Evolutionary conservation across 2,888 invertebrate species (phyloP), one percentile per base, ranked within the genome.

Genomic region (Epinotia demarniana): DNA sequence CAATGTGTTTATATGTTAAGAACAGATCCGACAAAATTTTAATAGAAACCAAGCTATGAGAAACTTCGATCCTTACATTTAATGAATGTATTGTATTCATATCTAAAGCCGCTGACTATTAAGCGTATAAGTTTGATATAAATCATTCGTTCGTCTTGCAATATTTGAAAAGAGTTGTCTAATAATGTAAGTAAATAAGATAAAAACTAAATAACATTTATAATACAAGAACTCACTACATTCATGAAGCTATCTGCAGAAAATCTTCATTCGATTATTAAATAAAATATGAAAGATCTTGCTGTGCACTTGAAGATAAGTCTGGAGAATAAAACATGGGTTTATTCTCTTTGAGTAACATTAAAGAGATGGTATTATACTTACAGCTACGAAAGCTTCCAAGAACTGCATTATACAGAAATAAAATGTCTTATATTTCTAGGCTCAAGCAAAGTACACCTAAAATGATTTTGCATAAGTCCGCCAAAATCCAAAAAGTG

Each of bases 211-310:
- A 49, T 23, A 16, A n/a, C 27, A 53, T 27, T 58, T 66, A 66
- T 27, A 27, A 27, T 53, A 19, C 12, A 53, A 55, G 33, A 33
- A 12, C 19, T 27, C 6, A 66, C 55, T 66, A 23, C 55, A 66
- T 66, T 66, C 66, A 66, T 55, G 66, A 55, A 27, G 11, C 16
- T 18, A 43, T 60, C 60, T 64, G 49, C 46, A 23, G 64, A 49
- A 53, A 27, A 60, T 60, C 16, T 60, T 0, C 60, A 27, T 60
- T 60, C 16, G 60, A 16, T 33, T 60, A 27, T 33, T 33, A 27
- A 60, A 27, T 60, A 60, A 66, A 66, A 66, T 66, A 66, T 12
- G 18, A 66, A 55, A 66, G 27, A 53, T 55, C n/a, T 64, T 27
- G 46, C 69, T 60, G 19, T n/a, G 18, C 12, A 18, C 43, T 27